phyloP scores from a whole-genome alignment of 2,797 vertebrate species.

The Mus spretus region DNA sequence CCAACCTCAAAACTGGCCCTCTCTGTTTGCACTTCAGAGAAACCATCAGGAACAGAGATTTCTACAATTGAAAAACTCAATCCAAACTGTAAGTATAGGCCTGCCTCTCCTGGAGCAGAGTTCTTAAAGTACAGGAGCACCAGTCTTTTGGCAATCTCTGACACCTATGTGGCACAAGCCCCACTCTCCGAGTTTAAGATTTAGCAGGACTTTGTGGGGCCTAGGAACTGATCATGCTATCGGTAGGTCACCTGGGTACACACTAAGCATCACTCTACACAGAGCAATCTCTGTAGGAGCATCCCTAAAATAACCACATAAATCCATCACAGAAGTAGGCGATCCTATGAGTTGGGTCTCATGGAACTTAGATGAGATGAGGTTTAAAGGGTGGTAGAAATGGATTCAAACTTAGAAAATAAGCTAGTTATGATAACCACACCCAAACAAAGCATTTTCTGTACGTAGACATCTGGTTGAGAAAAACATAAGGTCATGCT shows the following conservation, averaged over 20 bases:
- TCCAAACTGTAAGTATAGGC: fast-evolving
- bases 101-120: background rate
- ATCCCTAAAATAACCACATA: background rate
- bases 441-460: slow-evolving; percentile 26
- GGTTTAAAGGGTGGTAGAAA: background rate
- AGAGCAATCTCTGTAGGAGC: background rate
- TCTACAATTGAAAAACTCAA: background rate
- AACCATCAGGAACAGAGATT: background rate
- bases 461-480: background rate
- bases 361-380: background rate
- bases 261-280: background rate
- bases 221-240: background rate
- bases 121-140: background rate
- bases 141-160: background rate
- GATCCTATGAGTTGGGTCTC: background rate
- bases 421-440: background rate
- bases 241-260: background rate
- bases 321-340: background rate
- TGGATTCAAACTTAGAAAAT: background rate
- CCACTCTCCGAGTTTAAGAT: slow-evolving; percentile 3
- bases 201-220: background rate
- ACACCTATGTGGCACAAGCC: background rate
- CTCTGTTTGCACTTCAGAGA: background rate
- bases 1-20: background rate
- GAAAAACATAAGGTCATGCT: background rate